Base-by-base conservation (phyloP, 2,888 invertebrate species). In the Amphiduros pacificus region DNA sequence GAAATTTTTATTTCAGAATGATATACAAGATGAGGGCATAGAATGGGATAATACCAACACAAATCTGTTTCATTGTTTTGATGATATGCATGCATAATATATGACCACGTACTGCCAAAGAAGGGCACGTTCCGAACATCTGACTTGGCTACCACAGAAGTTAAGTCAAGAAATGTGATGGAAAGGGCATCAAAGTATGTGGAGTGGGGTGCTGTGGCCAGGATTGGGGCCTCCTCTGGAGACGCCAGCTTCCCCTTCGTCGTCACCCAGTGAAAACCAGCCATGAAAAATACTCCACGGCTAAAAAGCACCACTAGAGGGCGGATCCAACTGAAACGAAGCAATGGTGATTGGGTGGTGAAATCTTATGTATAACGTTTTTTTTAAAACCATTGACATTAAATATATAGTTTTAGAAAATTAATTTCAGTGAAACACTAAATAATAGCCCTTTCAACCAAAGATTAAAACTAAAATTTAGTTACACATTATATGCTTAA, bases 191-290 rank as follows among this genome's bases (percentile, higher is more conserved):
- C 96, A 84, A 92, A 90, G 87, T 91, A 94, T 62, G 91, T 89
- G 41, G 94, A 94, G 82, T 96, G 96, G 2, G 95, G 95, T 3
- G 93, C 94, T 66, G 92, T 87, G 61, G 90, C 90, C 67, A 94
- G 84, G 82, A 95, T 89, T 1, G 94, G 92, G 3, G 94, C 94
- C 69, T 91, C 90, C 62, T 85, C 82, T 54, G 91, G 85, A 64
- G 87, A 85, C 64, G 90, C 92, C 71, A 90, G 90, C 69, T 86
- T 85, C 56, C 95, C 95, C 79, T 89, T 88, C 73, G 90, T 87
- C 73, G 87, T 88, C 70, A 94, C 87, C 73, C 88, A 88, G 77
- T 91, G 90, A 85, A 94, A 93, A 63, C 94, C 93, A 62, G 91
- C 90, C 56, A 87, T 87, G 69, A 90, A 85, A 86, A 92, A 93